Evolutionary conservation across 2,888 invertebrate genomes (phyloP), one percentile per base, ranked within the genome.

Genomic region (Clepsis dumicolana): DNA sequence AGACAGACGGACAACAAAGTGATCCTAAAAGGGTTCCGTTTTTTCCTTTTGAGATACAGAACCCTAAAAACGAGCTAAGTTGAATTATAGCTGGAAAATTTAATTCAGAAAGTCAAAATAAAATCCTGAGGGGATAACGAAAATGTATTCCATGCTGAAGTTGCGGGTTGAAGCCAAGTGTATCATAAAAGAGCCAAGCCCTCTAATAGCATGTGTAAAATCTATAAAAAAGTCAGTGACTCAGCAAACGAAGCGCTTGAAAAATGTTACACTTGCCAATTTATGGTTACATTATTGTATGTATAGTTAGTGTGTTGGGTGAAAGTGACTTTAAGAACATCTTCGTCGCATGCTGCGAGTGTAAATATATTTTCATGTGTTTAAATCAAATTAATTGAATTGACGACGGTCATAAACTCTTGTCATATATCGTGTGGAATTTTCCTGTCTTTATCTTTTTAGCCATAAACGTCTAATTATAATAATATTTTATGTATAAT

Each of bases 131-230:
- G 32, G 32, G 12, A n/a, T n/a, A 38, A 38, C 38, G 18, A 2
- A 18, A 44, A 44, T 7, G 44, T 44, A 44, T 44, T 44, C 18
- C 44, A 7, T 44, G 44, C 18, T 44, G 2, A 1, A 7, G 8
- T 44, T 44, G 21, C 21, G 21, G 21, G 21, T 48, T 44, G 35
- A 35, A 16, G 16, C 41, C 5, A 48, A 48, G 48, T 48, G 48
- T 48, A 48, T 21, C 21, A 21, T 48, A 12, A 48, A 44, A 16
- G 44, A 48, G 48, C 48, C 48, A 48, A 48, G 48, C 48, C 48
- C 41, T 14, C 21, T 48, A 10, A 21, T 21, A 12, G 48, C 48
- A 48, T 21, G 48, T 12, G 48, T 21, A 3, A 21, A 18, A 48
- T 48, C 48, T 48, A 48, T 48, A 21, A 48, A 48, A n/a, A 21